Percentiles rank a stretch among this genome's conserved stretches.
These are phyloP conservation scores for Scaptomyza caliginosa DNA, from an alignment of 2,888 invertebrate species.

Conservation along the genomic window DNA sequence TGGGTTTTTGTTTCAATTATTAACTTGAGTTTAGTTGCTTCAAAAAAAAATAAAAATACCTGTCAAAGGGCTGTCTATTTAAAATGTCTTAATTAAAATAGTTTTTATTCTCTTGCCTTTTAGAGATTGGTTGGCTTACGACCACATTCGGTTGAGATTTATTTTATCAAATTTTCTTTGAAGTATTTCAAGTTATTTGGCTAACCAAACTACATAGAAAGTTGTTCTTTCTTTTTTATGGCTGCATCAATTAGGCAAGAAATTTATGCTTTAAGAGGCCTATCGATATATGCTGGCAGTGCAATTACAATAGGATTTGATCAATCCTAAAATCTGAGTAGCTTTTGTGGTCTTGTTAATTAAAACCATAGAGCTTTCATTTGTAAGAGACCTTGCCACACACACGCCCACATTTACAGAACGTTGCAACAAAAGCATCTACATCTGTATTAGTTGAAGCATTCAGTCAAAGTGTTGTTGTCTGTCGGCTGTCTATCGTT, in stretches of 20 bases:
- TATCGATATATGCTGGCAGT: too few species aligned
- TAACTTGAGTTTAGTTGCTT: neutral
- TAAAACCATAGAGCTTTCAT: neutral
- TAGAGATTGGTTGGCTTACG: too few species aligned
- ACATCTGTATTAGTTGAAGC: neutral
- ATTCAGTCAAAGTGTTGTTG: neutral
- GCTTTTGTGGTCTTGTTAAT: neutral
- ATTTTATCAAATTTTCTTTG: too few species aligned
- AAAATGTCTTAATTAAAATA: too few species aligned
- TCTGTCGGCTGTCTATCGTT: slow-evolving; percentile 2
- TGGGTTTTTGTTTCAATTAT: neutral
- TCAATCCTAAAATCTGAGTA: neutral
- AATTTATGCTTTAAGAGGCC: neutral
- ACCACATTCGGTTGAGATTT: too few species aligned
- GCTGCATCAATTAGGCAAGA: neutral
- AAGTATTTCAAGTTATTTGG: too few species aligned
- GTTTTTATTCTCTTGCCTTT: too few species aligned
- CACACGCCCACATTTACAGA: neutral
- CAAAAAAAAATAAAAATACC: too few species aligned
- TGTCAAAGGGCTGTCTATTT: too few species aligned
- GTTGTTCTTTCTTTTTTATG: neutral
- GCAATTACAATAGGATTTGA: neutral
- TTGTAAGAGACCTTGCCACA: neutral
- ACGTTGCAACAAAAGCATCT: neutral
- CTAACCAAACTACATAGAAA: too few species aligned